Base-by-base conservation (phyloP, 1,140 invertebrate genomes). In the Ceratina calcarata region DNA sequence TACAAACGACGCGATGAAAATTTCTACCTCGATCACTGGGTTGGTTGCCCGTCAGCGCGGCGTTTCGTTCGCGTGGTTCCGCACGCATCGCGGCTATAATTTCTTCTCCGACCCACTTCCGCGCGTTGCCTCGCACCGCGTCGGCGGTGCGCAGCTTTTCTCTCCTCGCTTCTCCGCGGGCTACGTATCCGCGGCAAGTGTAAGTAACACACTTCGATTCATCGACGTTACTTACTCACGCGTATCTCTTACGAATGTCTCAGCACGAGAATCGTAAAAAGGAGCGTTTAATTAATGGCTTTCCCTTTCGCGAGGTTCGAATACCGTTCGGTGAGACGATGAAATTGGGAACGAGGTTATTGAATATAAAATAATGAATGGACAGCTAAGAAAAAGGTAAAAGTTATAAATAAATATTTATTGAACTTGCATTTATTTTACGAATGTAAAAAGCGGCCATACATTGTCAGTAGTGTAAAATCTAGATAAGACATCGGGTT, bases 81-180 rank as follows among this genome's bases (percentile, higher is more conserved):
- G 32, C 53, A 77, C 73, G 73, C 61, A 60, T 80, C 72, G 78
- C 37, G 10, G 58, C 78, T 76, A 80, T 45, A 45, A 45, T 76
- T 80, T 80, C 78, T 80, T 80, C 65, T 53, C 37, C 78, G 78
- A 80, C 78, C 78, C 65, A 80, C 78, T 80, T 80, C 72, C 65
- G 62, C 53, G 20, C 24, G 13, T n/a, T 10, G 24, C 53, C 32
- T 24, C 4, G 68, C 61, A 58, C 68, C 16, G 13, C 61, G 51
- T 57, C 49, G 49, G 24, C 4, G 27, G 24, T n/a, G 57, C 7
- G 66, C 53, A 37, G 20, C 74, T 81, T 81, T 78, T 78, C 79
- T 77, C 70, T 61, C 70, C 12, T 74, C 18, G 10, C 6, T 45
- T 45, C 55, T 18, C 20, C 8, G 24, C 32, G 61, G 27, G 53